Conservation (phyloP, 2,797 vertebrate genomes). For the Molothrus aeneus region DNA sequence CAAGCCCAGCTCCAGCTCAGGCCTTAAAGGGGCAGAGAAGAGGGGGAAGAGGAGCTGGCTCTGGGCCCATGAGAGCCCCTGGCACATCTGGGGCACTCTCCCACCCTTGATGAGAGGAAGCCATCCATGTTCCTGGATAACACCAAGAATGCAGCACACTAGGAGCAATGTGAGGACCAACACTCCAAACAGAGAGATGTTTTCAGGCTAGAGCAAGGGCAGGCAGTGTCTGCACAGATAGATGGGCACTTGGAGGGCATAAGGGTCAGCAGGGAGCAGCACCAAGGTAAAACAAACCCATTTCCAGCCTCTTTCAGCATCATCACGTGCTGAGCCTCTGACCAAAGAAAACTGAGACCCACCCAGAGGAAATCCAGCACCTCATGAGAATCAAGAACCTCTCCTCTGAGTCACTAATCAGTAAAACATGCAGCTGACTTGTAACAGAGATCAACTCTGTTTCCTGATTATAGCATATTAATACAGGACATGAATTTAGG, state of each 20-base stretch:
- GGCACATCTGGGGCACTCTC: neutral
- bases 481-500: slow-evolving; percentile 14
- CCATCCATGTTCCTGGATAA: neutral
- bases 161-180: neutral
- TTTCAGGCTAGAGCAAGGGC: neutral
- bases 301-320: neutral
- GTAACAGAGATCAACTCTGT: neutral
- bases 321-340: neutral
- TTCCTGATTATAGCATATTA: neutral
- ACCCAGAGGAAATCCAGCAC: neutral
- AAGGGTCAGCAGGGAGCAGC: neutral
- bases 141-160: neutral
- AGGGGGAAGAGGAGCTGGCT: neutral
- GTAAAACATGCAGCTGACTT: neutral
- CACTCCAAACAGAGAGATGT: neutral
- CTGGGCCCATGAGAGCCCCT: neutral
- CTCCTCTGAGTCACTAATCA: neutral
- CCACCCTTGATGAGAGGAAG: neutral
- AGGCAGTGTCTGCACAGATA: neutral
- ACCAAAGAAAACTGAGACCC: neutral
- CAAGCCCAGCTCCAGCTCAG: neutral
- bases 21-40: neutral
- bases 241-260: neutral
- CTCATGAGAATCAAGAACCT: neutral
- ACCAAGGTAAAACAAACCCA: neutral